Conservation (phyloP, 2,797 vertebrate species). For the Tangara arthus region DNA sequence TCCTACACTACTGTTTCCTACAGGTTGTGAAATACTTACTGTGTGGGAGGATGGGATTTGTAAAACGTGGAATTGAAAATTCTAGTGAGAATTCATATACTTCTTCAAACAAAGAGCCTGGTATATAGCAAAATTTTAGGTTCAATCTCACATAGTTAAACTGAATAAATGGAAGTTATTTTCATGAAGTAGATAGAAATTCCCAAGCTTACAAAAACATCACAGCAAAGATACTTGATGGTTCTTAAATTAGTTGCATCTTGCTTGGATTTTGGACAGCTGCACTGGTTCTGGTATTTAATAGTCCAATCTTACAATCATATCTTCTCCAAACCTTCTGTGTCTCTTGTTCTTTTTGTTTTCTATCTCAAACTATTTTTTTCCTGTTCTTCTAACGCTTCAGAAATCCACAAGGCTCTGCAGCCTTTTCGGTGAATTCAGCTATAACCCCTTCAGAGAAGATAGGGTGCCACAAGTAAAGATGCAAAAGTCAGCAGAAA, state of each 20-base stretch:
- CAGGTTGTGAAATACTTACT: background rate
- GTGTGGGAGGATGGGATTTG: background rate
- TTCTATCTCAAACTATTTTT: background rate
- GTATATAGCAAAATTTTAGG: background rate
- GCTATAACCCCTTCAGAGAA: background rate
- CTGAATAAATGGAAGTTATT: background rate
- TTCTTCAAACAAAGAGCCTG: background rate
- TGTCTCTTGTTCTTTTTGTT: background rate
- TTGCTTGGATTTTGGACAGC: background rate
- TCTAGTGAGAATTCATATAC: background rate
- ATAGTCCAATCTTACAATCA: background rate
- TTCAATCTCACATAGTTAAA: background rate
- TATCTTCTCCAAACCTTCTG: background rate
- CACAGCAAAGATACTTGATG: background rate
- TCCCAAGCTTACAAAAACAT: background rate
- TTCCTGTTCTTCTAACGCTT: background rate
- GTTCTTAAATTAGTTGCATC: background rate
- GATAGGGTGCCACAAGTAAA: background rate
- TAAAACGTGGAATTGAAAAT: background rate
- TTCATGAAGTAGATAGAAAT: background rate
- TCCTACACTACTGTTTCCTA: background rate
- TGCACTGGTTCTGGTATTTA: background rate
- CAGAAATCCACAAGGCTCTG: background rate
- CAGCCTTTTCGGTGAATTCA: background rate
- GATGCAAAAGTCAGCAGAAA: background rate